Base-by-base conservation (phyloP, 2,113 vertebrate genomes). In the Crotalus horridus region DNA sequence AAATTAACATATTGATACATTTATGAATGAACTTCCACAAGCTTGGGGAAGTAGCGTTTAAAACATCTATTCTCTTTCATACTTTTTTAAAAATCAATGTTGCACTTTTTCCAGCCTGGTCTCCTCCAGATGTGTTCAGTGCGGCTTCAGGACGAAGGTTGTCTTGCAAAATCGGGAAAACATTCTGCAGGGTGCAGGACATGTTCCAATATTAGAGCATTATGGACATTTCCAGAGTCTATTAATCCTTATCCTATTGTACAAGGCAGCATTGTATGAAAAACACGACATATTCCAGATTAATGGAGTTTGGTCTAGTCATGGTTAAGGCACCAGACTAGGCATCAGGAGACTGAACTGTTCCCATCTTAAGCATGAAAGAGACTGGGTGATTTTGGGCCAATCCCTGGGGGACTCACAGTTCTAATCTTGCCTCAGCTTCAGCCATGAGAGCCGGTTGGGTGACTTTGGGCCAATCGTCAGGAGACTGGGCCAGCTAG, bases 121-220 rank as follows among this genome's bases (percentile, higher is more conserved):
- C 69, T 39, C 15, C n/a, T 74, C n/a, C n/a, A 39, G 69, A 17
- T 74, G n/a, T 39, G 6, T 74, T 39, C 69, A 8, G 69, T 39
- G 2, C 13, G 2, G 33, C n/a, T 15, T 74, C 15, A 17, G 0
- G 1, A 39, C 2, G 33, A n/a, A 74, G 15, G 0, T 39, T 39
- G 6, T 8, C 69, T 20, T 81, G 33, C 33, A 74, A 6, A 1
- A 64, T n/a, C n/a, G 10, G 61, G 26, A 26, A 64, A 64, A n/a
- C n/a, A n/a, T n/a, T n/a, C 29, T 69, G 61, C 29, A 13, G 61
- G 4, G 4, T 69, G 61, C 61, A n/a, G 26, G 61, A 3, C 15
- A 8, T 21, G 6, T 39, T 39, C 33, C 15, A 39, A 39, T 39
- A 39, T 74, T 17, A 74, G 69, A 39, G 6, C 20, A 15, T n/a